A percentile compares a stretch with the other conserved stretches of the same genome.
Evolutionary conservation across 1,140 invertebrate genomes (phyloP).

Genomic region (Sarcophaga peregrina): DNA sequence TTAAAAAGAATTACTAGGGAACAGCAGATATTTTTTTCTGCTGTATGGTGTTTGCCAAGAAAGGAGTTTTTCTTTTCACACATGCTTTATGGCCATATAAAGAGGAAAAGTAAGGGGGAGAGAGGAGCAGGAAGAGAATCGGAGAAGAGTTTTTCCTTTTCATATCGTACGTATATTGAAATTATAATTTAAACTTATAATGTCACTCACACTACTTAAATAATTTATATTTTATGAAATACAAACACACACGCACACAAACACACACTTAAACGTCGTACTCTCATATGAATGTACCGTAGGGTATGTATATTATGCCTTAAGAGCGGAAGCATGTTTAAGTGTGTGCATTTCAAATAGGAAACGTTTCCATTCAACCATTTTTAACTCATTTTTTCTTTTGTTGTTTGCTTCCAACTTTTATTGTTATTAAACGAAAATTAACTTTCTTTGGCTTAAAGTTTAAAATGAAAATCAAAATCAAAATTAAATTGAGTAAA

Average conservation of each 20-base stretch:
- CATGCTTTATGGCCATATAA: background rate
- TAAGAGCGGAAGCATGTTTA: constrained; percentile 1
- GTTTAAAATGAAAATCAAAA: background rate
- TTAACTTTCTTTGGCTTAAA: background rate
- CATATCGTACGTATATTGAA: background rate
- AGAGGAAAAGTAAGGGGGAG: too few relatives aligned
- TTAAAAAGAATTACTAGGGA: background rate
- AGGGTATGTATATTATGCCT: background rate
- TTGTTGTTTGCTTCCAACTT: background rate
- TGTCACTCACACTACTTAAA: background rate
- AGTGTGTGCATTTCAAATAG: background rate
- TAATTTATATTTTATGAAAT: too few relatives aligned
- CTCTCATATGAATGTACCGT: too few relatives aligned
- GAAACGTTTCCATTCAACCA: background rate
- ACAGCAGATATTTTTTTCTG: background rate
- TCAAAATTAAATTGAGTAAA: background rate
- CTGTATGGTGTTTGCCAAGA: background rate
- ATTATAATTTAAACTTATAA: constrained; percentile 16
- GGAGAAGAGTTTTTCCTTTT: background rate
- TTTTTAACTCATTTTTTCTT: background rate
- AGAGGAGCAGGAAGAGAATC: too few relatives aligned
- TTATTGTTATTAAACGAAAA: background rate
- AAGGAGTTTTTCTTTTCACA: background rate
- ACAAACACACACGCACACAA: background rate
- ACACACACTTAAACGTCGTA: background rate